Percentiles rank a stretch among this genome's conserved stretches.
These are phyloP conservation scores for Noctua janthe DNA, from an alignment of 2,888 invertebrate species.

Conservation along the genomic window DNA sequence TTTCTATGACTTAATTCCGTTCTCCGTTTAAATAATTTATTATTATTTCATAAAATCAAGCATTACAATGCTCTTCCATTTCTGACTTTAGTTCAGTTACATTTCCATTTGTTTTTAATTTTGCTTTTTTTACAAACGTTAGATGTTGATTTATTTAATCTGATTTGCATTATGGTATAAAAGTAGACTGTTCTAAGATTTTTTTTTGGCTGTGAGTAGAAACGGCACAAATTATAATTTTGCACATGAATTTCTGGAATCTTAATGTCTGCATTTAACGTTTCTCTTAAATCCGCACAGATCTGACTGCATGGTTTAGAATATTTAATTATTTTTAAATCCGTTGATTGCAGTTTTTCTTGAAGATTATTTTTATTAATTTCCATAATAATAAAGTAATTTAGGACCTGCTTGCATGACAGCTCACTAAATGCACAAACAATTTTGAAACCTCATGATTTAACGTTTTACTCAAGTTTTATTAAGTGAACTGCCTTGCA, in stretches of 20 bases:
- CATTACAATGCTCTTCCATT: constrained; percentile 50
- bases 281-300: constrained; percentile 53
- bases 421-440: constrained; percentile 25
- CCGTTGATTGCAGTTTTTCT: background rate
- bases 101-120: constrained; percentile 57
- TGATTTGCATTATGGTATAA: constrained; percentile 1
- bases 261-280: constrained; percentile 63
- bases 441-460: background rate
- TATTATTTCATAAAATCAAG: constrained; percentile 50
- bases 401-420: constrained; percentile 11
- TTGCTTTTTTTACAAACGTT: constrained; percentile 59
- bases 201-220: background rate
- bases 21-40: constrained; percentile 12
- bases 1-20: constrained; percentile 3
- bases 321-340: background rate
- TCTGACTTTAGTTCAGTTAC: constrained; percentile 41
- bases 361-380: background rate
- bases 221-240: background rate
- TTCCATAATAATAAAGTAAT: background rate
- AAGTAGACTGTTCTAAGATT: background rate
- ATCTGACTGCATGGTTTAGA: constrained; percentile 34
- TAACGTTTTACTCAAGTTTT: background rate
- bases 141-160: constrained; percentile 42
- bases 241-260: constrained; percentile 13
- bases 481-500: constrained; percentile 43